These are phyloP conservation scores for Hypsibius dujardini DNA, from an alignment of 1,140 invertebrate genomes.

Conservation along the genomic window DNA sequence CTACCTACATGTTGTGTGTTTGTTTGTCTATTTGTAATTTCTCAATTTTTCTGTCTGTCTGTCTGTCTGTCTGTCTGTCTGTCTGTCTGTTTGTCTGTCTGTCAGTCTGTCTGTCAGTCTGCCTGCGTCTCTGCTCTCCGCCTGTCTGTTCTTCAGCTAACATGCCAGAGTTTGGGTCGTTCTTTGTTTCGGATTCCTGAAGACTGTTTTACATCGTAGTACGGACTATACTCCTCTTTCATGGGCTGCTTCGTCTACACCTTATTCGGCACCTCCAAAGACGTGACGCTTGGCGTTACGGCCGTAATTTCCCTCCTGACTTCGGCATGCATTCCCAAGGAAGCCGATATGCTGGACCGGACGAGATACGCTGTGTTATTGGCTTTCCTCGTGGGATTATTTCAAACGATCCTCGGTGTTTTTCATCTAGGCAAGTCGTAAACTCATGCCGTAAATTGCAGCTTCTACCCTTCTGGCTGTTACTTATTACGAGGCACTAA, in stretches of 20 bases:
- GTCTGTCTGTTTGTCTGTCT: too few relatives aligned
- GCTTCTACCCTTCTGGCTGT: background rate
- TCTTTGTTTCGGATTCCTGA: too few relatives aligned
- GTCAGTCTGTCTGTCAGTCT: too few relatives aligned
- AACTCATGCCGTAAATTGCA: background rate
- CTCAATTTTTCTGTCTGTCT: too few relatives aligned
- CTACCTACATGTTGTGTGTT: background rate
- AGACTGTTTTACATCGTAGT: slow-evolving; percentile 38
- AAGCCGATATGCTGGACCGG: slow-evolving; percentile 20
- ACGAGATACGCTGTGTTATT: slow-evolving; percentile 51
- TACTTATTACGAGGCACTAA: background rate
- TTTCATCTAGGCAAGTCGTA: slow-evolving; percentile 47
- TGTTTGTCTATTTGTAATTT: background rate
- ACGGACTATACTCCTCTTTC: slow-evolving; percentile 74
- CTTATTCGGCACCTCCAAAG: slow-evolving; percentile 68
- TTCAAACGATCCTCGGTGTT: slow-evolving; percentile 58
- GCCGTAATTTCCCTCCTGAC: slow-evolving; percentile 64
- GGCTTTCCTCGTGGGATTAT: slow-evolving; percentile 51
- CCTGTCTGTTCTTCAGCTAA: too few relatives aligned
- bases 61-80: too few relatives aligned
- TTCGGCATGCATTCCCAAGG: slow-evolving; percentile 49
- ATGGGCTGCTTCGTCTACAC: slow-evolving; percentile 73
- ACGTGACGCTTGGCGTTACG: slow-evolving; percentile 74
- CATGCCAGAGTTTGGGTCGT: too few relatives aligned
- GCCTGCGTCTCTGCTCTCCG: too few relatives aligned